Evolutionary conservation across 1,140 invertebrate species (phyloP).

Genomic region (Frieseomelitta varia): DNA sequence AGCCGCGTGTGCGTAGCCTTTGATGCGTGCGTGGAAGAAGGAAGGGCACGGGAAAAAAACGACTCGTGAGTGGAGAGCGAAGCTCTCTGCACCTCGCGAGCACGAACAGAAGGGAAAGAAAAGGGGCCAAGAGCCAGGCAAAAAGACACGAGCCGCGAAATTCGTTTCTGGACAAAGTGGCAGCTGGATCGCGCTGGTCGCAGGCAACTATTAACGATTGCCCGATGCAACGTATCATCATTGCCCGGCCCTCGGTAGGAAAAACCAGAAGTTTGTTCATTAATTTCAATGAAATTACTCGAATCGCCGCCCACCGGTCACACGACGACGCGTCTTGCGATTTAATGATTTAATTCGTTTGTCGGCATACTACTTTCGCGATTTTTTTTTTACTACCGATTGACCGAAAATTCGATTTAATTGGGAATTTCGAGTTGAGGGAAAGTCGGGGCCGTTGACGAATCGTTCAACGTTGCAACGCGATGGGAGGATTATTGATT

Average conservation of each 20-base stretch:
- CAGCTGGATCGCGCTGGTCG: constrained; percentile 65
- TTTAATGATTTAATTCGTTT: not conserved
- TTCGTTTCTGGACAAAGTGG: constrained; percentile 70
- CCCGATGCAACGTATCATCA: constrained; percentile 34
- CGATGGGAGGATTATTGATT: not conserved
- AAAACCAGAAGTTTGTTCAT: constrained; percentile 29
- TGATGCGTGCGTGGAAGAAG: not conserved
- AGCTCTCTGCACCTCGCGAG: constrained; percentile 44
- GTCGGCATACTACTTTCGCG: not conserved
- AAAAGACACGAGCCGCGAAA: constrained; percentile 58
- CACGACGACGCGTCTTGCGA: not conserved
- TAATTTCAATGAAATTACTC: constrained; percentile 38
- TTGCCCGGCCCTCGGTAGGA: not conserved
- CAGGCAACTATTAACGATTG: constrained; percentile 34
- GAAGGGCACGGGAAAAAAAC: not conserved
- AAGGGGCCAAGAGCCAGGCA: constrained; percentile 40
- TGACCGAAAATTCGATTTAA: not conserved
- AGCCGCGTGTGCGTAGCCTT: constrained; percentile 31
- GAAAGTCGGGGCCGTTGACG: not conserved
- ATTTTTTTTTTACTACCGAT: not conserved
- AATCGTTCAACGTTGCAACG: not conserved
- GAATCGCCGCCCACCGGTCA: not conserved
- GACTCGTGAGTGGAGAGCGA: not conserved
- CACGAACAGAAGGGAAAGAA: constrained; percentile 1
- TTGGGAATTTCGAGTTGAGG: not conserved